Percentiles rank a stretch among this genome's conserved stretches.
Conservation (phyloP, 2,888 invertebrate species). For the Spicauda simplicius region DNA sequence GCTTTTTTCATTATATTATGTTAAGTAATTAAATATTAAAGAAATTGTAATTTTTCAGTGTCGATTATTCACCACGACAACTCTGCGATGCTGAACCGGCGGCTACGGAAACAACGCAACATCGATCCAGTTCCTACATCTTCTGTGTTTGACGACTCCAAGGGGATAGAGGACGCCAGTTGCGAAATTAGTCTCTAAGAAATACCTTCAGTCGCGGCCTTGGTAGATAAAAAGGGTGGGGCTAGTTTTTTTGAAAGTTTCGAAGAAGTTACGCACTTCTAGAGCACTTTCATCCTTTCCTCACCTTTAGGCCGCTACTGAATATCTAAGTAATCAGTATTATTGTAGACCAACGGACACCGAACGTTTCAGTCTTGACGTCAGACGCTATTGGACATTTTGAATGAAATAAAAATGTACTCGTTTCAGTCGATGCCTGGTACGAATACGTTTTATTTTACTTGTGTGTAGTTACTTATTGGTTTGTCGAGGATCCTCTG, state of each 20-base stretch:
- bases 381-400: background rate
- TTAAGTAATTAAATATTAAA: no score
- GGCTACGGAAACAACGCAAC: conserved; percentile 58
- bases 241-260: background rate
- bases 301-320: background rate
- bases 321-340: conserved; percentile 1
- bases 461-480: background rate
- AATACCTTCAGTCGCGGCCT: conserved; percentile 9
- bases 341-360: conserved; percentile 23
- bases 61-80: conserved; percentile 51
- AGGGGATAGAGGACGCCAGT: conserved; percentile 56
- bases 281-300: background rate
- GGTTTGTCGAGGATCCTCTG: conserved; percentile 1
- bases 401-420: background rate
- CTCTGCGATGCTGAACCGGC: conserved; percentile 59
- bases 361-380: background rate
- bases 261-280: background rate
- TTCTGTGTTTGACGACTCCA: conserved; percentile 80
- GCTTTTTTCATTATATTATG: no score
- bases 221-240: background rate
- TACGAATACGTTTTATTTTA: background rate
- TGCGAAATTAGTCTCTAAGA: conserved; percentile 65
- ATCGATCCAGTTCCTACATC: conserved; percentile 80
- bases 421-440: background rate
- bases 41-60: conserved; percentile 47